Percentiles rank a stretch among this genome's conserved stretches.
Conservation (phyloP, 2,797 vertebrate genomes). For the Lithobates sylvaticus region DNA sequence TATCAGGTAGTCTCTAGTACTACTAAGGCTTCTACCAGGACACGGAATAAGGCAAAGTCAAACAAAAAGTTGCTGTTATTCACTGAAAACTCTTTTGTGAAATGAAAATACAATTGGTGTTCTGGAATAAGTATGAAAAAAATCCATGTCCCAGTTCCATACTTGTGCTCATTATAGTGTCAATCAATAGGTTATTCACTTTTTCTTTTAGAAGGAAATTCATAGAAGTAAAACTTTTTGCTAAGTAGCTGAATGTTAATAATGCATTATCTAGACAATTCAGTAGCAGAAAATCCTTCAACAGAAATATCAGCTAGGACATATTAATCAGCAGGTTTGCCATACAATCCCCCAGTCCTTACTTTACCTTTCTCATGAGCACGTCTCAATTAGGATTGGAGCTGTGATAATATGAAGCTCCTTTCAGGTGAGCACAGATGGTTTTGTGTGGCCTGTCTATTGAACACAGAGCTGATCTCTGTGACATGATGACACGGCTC, state of each 20-base stretch:
- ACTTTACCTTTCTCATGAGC: neutral
- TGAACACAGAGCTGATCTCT: constrained; percentile 18
- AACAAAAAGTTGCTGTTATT: neutral
- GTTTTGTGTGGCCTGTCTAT: constrained; percentile 33
- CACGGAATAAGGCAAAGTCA: no score
- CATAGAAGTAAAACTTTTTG: constrained; percentile 42
- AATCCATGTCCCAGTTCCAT: neutral
- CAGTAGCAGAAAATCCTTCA: neutral
- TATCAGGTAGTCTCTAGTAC: no score
- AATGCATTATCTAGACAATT: neutral
- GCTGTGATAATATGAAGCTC: neutral
- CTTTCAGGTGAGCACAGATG: constrained; percentile 63
- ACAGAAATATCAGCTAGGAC: neutral
- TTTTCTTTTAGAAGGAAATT: neutral
- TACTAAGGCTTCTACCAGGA: no score
- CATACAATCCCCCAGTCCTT: neutral
- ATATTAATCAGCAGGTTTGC: neutral
- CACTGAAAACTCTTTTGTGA: neutral
- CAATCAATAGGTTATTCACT: neutral
- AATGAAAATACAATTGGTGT: neutral
- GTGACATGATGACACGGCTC: constrained; percentile 27
- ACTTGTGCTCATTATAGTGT: neutral
- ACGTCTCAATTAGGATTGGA: constrained; percentile 6
- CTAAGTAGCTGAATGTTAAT: neutral
- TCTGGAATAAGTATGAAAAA: neutral